phyloP scores from a whole-genome alignment of 1,140 invertebrate genomes.

The Papilio dardanus region DNA sequence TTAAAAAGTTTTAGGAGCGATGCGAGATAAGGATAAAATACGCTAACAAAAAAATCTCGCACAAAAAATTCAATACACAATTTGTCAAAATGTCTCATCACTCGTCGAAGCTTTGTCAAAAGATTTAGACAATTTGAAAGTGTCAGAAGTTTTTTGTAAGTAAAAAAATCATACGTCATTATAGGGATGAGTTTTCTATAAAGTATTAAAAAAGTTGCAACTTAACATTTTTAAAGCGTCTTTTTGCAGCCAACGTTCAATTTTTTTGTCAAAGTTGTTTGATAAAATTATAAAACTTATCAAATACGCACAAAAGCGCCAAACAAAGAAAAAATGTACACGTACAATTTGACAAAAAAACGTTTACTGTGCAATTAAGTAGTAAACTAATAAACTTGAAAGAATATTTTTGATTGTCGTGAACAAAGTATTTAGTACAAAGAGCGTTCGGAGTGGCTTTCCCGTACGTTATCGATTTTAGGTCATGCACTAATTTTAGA shows the following conservation, averaged over 20 bases:
- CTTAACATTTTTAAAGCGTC: not conserved
- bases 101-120: not conserved
- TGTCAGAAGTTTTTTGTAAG: not conserved
- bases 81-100: not conserved
- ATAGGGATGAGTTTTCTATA: not conserved
- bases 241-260: not conserved
- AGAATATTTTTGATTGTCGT: not conserved
- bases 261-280: not conserved
- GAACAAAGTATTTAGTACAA: conserved; percentile 27
- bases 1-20: not conserved
- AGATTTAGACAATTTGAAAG: not conserved
- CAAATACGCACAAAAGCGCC: not conserved
- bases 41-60: not conserved
- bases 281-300: not conserved
- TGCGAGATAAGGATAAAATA: not conserved
- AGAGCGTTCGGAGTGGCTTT: conserved; percentile 13
- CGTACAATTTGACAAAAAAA: not conserved
- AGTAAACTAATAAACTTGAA: not conserved
- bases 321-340: not conserved
- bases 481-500: conserved; percentile 61
- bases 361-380: not conserved
- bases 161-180: not conserved
- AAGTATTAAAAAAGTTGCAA: not conserved
- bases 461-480: conserved; percentile 55
- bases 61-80: not conserved